Conservation (phyloP, 37 sponge, comb jelly and placozoan species). For the Eunapius fragilis region DNA sequence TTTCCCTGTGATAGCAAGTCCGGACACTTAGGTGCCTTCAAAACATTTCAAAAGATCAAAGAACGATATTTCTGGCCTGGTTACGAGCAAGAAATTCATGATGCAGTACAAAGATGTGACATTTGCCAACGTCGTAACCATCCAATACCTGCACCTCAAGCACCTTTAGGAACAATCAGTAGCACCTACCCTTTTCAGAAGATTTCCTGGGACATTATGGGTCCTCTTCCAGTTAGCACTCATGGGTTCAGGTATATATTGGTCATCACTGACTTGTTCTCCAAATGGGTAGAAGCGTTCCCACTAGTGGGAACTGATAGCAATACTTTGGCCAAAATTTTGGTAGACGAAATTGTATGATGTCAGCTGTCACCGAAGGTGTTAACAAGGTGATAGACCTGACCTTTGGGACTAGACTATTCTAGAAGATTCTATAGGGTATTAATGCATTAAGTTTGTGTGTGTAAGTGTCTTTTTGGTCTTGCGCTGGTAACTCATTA, state of each 20-base stretch:
- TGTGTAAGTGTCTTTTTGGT: not conserved
- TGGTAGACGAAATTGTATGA: conserved; percentile 26
- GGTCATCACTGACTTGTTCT: conserved; percentile 29
- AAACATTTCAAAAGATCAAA: conserved; percentile 13
- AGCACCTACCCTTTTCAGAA: conserved; percentile 20
- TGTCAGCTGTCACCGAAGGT: not conserved
- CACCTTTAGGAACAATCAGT: too few relatives aligned
- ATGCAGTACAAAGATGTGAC: conserved; percentile 2
- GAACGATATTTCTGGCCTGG: conserved; percentile 41
- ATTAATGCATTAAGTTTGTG: not conserved
- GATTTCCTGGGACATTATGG: conserved; percentile 36
- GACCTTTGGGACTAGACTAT: not conserved
- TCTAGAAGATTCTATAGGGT: too few relatives aligned
- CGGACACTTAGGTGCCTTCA: conserved; percentile 28
- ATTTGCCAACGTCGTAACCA: conserved; percentile 17
- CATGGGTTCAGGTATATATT: conserved; percentile 25
- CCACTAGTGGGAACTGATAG: not conserved
- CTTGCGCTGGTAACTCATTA: not conserved
- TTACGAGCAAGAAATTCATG: not conserved
- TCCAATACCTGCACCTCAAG: conserved; percentile 8
- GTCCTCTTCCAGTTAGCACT: conserved; percentile 20
- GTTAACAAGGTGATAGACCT: not conserved
- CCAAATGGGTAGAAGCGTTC: conserved; percentile 48
- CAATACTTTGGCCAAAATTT: conserved; percentile 11
- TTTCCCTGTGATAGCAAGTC: too few relatives aligned